phyloP scores from a whole-genome alignment of 1,140 invertebrate species.

The Drosophila paulistorum region DNA sequence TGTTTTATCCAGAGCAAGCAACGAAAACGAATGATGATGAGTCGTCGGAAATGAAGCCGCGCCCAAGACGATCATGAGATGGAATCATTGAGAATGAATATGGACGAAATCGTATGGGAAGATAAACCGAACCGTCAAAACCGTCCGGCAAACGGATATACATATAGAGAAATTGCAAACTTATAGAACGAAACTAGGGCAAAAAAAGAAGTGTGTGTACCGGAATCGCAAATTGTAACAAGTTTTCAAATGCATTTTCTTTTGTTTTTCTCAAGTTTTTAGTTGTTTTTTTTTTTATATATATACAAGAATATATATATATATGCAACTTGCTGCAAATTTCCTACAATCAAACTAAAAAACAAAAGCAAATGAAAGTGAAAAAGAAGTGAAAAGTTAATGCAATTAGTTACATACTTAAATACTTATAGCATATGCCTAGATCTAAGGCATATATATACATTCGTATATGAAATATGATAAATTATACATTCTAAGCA shows the following conservation, averaged over 20 bases:
- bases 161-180: not conserved
- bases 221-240: not conserved
- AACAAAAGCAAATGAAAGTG: slow-evolving; percentile 10
- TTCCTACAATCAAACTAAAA: slow-evolving; percentile 66
- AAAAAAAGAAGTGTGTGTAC: no score
- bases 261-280: slow-evolving; percentile 2
- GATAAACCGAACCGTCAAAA: not conserved
- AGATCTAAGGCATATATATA: slow-evolving; percentile 40
- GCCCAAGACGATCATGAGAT: not conserved
- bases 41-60: not conserved
- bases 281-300: slow-evolving; percentile 11
- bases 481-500: slow-evolving; percentile 43
- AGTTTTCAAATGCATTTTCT: slow-evolving; percentile 16
- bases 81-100: not conserved
- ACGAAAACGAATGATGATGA: slow-evolving; percentile 4
- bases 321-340: slow-evolving; percentile 53
- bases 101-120: not conserved
- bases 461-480: slow-evolving; percentile 23
- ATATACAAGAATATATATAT: slow-evolving; percentile 11
- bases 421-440: slow-evolving; percentile 32
- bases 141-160: slow-evolving; percentile 9
- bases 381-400: not conserved
- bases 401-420: slow-evolving; percentile 52
- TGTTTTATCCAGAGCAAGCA: slow-evolving; percentile 10
- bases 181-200: not conserved